Conservation (phyloP, 2,113 vertebrate genomes). For the Condylura cristata region DNA sequence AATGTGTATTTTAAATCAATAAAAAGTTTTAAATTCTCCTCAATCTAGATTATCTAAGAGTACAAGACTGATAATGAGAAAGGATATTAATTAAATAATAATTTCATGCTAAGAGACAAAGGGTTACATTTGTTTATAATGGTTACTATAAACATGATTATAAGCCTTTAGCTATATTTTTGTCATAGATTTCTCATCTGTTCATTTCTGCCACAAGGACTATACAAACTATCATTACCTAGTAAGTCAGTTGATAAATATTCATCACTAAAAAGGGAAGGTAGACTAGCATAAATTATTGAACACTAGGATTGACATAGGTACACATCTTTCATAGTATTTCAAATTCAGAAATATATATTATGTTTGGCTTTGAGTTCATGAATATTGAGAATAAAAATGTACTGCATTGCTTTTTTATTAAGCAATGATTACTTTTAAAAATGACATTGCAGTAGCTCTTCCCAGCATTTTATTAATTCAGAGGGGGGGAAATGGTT, state of each 20-base stretch:
- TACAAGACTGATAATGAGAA: background rate
- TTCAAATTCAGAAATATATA: background rate
- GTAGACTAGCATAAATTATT: background rate
- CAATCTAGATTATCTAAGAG: background rate
- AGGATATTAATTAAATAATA: background rate
- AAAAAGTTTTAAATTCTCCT: background rate
- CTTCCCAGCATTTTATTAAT: background rate
- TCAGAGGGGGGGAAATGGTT: background rate
- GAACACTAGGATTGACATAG: background rate
- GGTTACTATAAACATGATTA: no score
- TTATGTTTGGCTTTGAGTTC: background rate
- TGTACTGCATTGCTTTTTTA: background rate
- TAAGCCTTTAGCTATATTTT: background rate
- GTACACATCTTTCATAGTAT: background rate
- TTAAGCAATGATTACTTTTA: background rate
- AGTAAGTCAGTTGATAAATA: background rate
- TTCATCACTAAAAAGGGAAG: background rate
- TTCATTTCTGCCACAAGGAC: background rate
- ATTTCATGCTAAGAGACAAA: background rate
- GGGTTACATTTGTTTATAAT: background rate
- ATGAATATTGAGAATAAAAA: background rate
- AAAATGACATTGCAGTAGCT: background rate
- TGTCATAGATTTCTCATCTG: background rate
- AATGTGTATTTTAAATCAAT: background rate
- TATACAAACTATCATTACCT: background rate